A percentile compares a stretch with the other conserved stretches of the same genome.
Evolutionary conservation across 2,113 vertebrate species (phyloP).

Genomic region (Anoplopoma fimbria): DNA sequence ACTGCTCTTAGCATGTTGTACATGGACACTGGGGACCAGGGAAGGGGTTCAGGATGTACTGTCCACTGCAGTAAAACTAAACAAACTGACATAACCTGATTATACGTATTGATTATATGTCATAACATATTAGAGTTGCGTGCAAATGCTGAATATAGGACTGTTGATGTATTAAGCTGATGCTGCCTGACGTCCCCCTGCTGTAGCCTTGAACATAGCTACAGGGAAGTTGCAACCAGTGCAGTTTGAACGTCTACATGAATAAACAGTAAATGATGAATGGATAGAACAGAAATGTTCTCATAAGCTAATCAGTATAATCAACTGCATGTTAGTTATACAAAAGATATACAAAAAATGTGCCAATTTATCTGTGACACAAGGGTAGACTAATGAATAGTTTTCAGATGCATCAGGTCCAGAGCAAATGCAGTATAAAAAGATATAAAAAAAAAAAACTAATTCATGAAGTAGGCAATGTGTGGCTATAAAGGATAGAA

Average conservation of each 20-base stretch:
- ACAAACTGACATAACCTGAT: background rate
- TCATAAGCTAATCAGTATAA: background rate
- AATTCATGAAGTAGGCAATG: background rate
- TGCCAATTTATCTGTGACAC: background rate
- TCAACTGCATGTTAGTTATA: background rate
- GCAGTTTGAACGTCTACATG: background rate
- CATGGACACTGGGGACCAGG: background rate
- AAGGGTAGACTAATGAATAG: background rate
- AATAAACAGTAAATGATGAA: background rate
- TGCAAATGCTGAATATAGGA: too few relatives aligned
- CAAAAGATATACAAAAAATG: background rate
- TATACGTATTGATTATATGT: background rate
- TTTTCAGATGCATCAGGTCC: background rate
- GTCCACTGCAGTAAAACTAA: background rate
- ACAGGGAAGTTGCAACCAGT: background rate
- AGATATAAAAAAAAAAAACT: background rate
- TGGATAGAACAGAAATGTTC: background rate
- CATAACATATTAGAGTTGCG: background rate
- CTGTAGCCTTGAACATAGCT: background rate
- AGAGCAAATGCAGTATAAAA: background rate
- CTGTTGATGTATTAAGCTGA: background rate
- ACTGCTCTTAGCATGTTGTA: background rate
- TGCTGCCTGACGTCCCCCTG: background rate
- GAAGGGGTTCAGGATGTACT: background rate
- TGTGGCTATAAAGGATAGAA: background rate